Evolutionary conservation across 2,113 vertebrate genomes (phyloP), one percentile per base, ranked within the genome.

Genomic region (Ranitomeya imitator): DNA sequence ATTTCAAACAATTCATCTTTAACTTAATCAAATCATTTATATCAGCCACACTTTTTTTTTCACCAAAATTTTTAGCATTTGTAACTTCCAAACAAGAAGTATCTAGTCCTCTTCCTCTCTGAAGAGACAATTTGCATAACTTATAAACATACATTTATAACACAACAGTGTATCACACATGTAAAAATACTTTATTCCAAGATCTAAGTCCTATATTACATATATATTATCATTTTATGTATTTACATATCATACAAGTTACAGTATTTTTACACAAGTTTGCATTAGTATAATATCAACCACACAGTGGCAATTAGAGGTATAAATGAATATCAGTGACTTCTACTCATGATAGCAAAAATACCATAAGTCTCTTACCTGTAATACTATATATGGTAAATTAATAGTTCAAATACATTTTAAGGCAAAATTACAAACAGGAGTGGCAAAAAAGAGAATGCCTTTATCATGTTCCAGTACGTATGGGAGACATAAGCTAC

Each of bases 231-330:
- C n/a, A 45, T 4, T 52, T 83, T 83, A 52, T 52, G 23, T 67
- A 67, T 83, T 19, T 83, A 83, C 81, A 83, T 83, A 83, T 83
- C 16, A 65, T 83, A 83, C 80, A 83, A 65, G 19, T n/a, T 81
- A 52, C 11, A 65, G 26, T 51, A 83, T 45, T 83, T 52, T 65
- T 6, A 69, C 60, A 52, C 13, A 21, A n/a, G 63, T 23, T 31
- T 60, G 0, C 60, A 14, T 2, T 37, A 14, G 14, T 51, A 80
- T 45, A 6, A 6, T 14, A 73, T n/a, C 26, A 74, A 74, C 87
- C 87, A 88, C 87, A 88, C 21, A 84, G 87, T 88, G 87, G 87
- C 81, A 57, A 78, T 77, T 86, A 79, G 15, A 79, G 16, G 60
- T 69, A 55, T 15, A 13, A 86, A 79, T 57, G 45, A 78, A 79